A percentile compares a stretch with the other conserved stretches of the same genome.
Conservation (phyloP, 2,888 invertebrate genomes). For the Scaptomyza parva region DNA sequence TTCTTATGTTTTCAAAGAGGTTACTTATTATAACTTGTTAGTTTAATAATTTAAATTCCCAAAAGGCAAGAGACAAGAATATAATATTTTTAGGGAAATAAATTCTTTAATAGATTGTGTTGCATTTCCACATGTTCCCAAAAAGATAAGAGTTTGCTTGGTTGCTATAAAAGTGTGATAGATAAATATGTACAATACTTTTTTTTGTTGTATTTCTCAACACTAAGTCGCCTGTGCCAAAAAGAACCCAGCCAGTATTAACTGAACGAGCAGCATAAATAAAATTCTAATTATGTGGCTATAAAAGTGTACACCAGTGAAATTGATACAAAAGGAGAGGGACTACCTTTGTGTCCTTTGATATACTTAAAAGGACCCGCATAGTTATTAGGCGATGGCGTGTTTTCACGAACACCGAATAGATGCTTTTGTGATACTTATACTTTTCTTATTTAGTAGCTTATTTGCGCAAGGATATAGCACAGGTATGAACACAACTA, state of each 20-base stretch:
- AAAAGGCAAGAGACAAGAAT: no score
- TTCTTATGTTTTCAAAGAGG: no score
- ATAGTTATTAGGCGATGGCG: constrained; percentile 58
- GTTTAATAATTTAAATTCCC: no score
- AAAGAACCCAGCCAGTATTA: constrained; percentile 59
- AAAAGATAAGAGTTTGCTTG: background rate
- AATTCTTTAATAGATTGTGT: background rate
- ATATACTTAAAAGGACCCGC: constrained; percentile 34
- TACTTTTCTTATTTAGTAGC: constrained; percentile 56
- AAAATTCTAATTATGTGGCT: constrained; percentile 54
- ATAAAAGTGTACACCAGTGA: constrained; percentile 49
- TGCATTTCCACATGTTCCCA: constrained; percentile 13
- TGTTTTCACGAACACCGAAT: constrained; percentile 55
- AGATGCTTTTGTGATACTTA: constrained; percentile 51
- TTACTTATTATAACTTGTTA: no score
- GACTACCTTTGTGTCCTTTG: constrained; percentile 53
- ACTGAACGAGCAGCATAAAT: constrained; percentile 52
- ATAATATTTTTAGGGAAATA: background rate
- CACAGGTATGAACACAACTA: constrained; percentile 47
- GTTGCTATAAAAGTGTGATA: constrained; percentile 2
- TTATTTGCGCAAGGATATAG: constrained; percentile 55
- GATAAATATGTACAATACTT: constrained; percentile 18
- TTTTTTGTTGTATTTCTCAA: constrained; percentile 17
- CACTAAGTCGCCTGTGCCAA: constrained; percentile 55
- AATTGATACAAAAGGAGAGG: constrained; percentile 42